phyloP scores from a whole-genome alignment of 2,113 vertebrate species.

The Thunnus maccoyii region DNA sequence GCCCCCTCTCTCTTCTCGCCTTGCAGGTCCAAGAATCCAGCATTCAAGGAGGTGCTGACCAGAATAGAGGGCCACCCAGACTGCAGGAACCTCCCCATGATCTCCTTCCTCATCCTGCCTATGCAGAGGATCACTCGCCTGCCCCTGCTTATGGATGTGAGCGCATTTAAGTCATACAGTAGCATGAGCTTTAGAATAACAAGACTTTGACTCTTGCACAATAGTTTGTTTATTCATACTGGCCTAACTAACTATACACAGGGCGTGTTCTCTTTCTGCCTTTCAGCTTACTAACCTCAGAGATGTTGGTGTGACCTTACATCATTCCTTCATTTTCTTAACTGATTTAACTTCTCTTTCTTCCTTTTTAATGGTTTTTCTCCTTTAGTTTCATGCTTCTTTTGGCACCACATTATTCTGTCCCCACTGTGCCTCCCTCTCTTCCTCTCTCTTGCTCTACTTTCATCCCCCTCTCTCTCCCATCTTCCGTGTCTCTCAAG shows the following conservation, averaged over 20 bases:
- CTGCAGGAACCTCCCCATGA: constrained; percentile 96
- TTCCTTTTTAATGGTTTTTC: constrained; percentile 20
- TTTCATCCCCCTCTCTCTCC: constrained; percentile 34
- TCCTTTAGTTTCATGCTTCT: constrained; percentile 41
- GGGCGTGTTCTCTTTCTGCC: constrained; percentile 15
- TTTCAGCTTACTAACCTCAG: constrained; percentile 22
- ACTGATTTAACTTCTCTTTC: constrained; percentile 9
- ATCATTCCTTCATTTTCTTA: constrained; percentile 20
- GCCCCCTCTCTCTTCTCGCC: background rate
- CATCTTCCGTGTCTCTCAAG: constrained; percentile 41
- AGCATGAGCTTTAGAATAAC: constrained; percentile 31
- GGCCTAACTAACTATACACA: constrained; percentile 1
- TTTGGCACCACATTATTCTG: constrained; percentile 25
- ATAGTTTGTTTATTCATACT: constrained; percentile 50
- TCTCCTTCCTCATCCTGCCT: constrained; percentile 98
- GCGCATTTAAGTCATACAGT: constrained; percentile 61
- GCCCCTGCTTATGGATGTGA: constrained; percentile 97
- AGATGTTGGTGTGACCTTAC: constrained; percentile 38
- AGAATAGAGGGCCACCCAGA: constrained; percentile 93
- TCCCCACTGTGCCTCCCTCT: constrained; percentile 18
- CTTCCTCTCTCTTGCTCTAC: constrained; percentile 28
- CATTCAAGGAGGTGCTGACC: constrained; percentile 91
- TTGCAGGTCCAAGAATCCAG: constrained; percentile 87
- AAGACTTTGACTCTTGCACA: constrained; percentile 59
- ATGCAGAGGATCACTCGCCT: constrained; percentile 99